Evolutionary conservation across 2,113 vertebrate species (phyloP).

Genomic region (Vulpes lagopus): DNA sequence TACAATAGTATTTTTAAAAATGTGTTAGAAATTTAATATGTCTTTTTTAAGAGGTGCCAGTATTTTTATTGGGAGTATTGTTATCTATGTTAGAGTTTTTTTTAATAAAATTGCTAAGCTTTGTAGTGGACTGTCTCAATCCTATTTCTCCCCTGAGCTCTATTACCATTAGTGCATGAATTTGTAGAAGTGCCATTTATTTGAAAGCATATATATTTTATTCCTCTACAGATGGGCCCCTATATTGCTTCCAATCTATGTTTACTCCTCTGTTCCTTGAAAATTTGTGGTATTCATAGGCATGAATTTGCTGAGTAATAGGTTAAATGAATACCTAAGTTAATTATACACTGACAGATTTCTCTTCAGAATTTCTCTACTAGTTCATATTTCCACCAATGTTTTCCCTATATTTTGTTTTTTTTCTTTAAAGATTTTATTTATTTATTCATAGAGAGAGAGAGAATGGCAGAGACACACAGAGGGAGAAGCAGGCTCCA

Average conservation of each 20-base stretch:
- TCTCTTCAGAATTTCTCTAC: not conserved
- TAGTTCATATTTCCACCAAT: not conserved
- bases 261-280: not conserved
- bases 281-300: not conserved
- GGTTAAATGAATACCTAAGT: not conserved
- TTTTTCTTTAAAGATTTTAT: not conserved
- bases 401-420: not conserved
- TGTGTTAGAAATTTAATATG: not conserved
- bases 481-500: no score
- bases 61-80: not conserved
- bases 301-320: not conserved
- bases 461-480: no score
- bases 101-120: not conserved
- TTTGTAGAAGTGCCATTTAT: not conserved
- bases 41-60: not conserved
- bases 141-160: not conserved
- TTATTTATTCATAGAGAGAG: no score
- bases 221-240: not conserved
- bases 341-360: not conserved
- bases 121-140: not conserved
- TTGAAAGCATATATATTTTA: not conserved
- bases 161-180: not conserved
- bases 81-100: not conserved
- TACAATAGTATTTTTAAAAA: not conserved
- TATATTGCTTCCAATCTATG: not conserved